Evolutionary conservation across 2,797 vertebrate genomes (phyloP).

Genomic region (Cossypha heuglini): DNA sequence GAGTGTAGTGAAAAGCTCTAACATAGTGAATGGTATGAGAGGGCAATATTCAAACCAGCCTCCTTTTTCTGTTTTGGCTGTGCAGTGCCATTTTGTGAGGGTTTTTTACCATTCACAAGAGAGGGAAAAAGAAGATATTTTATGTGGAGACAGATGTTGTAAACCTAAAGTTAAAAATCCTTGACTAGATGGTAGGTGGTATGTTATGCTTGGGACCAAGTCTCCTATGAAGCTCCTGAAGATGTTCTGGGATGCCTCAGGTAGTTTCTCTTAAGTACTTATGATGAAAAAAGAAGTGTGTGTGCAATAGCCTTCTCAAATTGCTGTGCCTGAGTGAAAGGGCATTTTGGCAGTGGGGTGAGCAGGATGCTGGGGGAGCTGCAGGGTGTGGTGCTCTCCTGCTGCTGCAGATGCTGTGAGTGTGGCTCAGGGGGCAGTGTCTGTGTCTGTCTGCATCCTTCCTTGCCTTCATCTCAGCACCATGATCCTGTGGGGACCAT

Average conservation of each 20-base stretch:
- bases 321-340: background rate
- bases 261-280: background rate
- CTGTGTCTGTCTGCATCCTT: background rate
- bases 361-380: background rate
- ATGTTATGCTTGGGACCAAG: background rate
- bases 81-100: background rate
- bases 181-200: background rate
- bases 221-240: background rate
- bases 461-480: background rate
- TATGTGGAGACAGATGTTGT: background rate
- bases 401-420: background rate
- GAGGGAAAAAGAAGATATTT: background rate
- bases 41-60: background rate
- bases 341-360: fast-evolving
- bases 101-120: background rate
- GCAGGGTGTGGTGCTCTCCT: fast-evolving
- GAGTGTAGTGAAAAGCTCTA: background rate
- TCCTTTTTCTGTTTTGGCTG: background rate
- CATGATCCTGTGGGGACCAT: fast-evolving
- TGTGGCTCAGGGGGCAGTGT: background rate
- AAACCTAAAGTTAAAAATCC: background rate
- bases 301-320: background rate
- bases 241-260: background rate
- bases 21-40: background rate
- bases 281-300: fast-evolving